Conservation (phyloP, 2,797 vertebrate species). For the Carcharodon carcharias region DNA sequence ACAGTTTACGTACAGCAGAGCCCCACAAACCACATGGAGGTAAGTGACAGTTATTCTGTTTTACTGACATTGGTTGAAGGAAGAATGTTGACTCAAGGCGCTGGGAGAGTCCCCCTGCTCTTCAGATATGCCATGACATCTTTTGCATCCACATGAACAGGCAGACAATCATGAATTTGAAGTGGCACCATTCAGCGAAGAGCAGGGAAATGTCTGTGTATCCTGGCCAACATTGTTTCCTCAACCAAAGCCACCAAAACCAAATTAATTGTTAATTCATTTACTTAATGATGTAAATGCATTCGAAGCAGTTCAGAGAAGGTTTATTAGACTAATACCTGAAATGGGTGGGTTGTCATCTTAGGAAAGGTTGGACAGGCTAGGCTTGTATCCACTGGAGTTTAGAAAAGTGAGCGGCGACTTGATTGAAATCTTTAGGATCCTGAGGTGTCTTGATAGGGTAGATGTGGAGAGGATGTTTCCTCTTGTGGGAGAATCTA, state of each 20-base stretch:
- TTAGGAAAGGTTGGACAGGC: too few relatives aligned
- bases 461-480: too few relatives aligned
- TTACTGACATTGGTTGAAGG: background rate
- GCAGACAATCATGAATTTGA: background rate
- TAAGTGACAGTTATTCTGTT: background rate
- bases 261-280: background rate
- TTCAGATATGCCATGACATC: background rate
- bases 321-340: too few relatives aligned
- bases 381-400: too few relatives aligned
- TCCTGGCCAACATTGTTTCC: background rate
- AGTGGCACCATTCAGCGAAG: background rate
- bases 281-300: background rate
- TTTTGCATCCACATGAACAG: background rate
- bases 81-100: background rate
- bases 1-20: background rate
- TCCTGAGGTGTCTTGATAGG: too few relatives aligned
- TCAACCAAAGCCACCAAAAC: background rate
- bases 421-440: too few relatives aligned
- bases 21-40: background rate
- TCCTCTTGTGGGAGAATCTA: too few relatives aligned
- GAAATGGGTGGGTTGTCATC: too few relatives aligned
- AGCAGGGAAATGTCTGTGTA: background rate
- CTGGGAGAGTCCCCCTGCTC: background rate
- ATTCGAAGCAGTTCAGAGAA: too few relatives aligned
- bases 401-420: too few relatives aligned